Evolutionary conservation across 2,797 vertebrate genomes (phyloP).

Genomic region (Lepus townsendii): DNA sequence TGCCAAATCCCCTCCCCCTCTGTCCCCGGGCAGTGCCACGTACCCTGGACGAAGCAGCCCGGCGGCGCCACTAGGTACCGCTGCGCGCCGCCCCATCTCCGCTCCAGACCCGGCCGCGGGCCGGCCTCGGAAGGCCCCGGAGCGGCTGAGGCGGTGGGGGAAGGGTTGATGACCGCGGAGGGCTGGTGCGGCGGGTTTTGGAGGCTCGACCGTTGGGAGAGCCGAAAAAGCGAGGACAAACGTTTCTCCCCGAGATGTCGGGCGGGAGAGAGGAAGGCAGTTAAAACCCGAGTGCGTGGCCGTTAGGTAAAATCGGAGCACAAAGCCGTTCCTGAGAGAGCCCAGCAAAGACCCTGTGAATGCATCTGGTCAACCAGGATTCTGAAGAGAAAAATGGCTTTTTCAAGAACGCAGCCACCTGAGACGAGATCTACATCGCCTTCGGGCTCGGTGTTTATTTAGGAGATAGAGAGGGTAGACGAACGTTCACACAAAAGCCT

Average conservation of each 20-base stretch:
- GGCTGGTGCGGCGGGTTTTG: not conserved
- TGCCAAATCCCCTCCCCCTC: constrained; percentile 13
- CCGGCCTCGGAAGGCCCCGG: not conserved
- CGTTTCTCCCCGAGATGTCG: not conserved
- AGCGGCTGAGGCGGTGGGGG: not conserved
- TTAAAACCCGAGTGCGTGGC: no score
- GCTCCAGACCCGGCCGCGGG: fast-evolving
- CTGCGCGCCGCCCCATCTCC: not conserved
- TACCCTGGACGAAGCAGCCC: not conserved
- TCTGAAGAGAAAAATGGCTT: not conserved
- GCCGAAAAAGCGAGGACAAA: not conserved
- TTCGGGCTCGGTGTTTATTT: not conserved
- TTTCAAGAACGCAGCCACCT: not conserved
- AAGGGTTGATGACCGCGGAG: not conserved
- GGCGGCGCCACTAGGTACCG: constrained; percentile 46
- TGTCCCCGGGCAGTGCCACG: constrained; percentile 67
- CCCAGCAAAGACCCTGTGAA: not conserved
- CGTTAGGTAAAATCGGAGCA: not conserved
- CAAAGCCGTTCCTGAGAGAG: not conserved
- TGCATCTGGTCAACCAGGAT: constrained; percentile 11
- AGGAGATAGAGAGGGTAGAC: not conserved
- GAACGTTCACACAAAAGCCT: not conserved
- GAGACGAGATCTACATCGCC: not conserved
- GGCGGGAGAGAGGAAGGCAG: no score
- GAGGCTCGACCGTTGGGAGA: fast-evolving